Percentiles rank a stretch among this genome's conserved stretches.
Evolutionary conservation across 2,888 invertebrate species (phyloP).

Genomic region (Bursaphelenchus okinawaensis): DNA sequence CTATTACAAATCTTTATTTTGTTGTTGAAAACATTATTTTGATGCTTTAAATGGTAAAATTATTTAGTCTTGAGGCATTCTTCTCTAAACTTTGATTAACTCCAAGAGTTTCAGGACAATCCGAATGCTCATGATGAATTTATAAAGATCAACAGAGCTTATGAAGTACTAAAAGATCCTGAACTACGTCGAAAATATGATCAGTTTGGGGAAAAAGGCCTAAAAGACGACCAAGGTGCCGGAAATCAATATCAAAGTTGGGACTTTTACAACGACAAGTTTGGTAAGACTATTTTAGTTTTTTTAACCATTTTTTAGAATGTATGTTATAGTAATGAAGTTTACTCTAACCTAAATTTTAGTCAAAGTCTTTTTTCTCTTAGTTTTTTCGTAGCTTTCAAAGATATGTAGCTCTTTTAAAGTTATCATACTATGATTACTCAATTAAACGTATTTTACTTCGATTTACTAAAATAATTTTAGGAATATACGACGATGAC

Average conservation of each 20-base stretch:
- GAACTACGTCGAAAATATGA: slow-evolving; percentile 73
- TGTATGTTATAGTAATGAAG: no score
- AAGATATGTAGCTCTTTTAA: not conserved
- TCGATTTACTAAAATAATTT: no score
- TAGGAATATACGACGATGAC: slow-evolving; percentile 75
- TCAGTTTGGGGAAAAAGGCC: slow-evolving; percentile 71
- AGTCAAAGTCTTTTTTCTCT: no score
- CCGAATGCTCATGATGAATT: slow-evolving; percentile 72
- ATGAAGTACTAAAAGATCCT: slow-evolving; percentile 79
- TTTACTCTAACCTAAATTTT: no score
- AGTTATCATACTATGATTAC: not conserved
- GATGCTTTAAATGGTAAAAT: not conserved
- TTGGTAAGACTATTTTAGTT: slow-evolving; percentile 12
- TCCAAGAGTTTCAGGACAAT: slow-evolving; percentile 71
- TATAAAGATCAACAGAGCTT: slow-evolving; percentile 74
- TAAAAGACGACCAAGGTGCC: slow-evolving; percentile 64
- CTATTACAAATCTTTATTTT: no score
- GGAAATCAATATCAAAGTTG: slow-evolving; percentile 73
- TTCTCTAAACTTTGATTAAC: no score
- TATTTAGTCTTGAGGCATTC: not conserved
- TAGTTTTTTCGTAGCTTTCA: not conserved
- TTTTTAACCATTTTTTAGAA: slow-evolving; percentile 11
- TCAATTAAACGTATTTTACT: slow-evolving; percentile 13
- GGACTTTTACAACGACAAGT: slow-evolving; percentile 58
- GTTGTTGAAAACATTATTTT: not conserved